phyloP scores from a whole-genome alignment of 2,888 invertebrate species.

The Drosophila mulleri region DNA sequence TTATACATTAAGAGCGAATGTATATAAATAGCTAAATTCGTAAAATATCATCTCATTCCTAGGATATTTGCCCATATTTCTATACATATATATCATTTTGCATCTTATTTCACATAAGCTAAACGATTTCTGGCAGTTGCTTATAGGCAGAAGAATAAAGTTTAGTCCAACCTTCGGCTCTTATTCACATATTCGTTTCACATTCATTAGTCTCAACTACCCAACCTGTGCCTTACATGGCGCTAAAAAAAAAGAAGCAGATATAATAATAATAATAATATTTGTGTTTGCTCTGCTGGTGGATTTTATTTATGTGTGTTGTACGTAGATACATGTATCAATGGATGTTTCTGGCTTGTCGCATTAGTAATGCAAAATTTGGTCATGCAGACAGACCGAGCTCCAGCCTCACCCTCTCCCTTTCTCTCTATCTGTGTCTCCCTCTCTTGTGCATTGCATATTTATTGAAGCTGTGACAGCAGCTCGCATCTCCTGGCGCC shows the following conservation, averaged over 20 bases:
- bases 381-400: conserved; percentile 37
- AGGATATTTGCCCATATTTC: neutral
- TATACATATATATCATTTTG: neutral
- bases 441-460: conserved; percentile 60
- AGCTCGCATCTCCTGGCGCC: conserved; percentile 16
- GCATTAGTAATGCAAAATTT: conserved; percentile 75
- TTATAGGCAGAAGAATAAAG: no score
- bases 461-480: conserved; percentile 54
- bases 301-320: conserved; percentile 75
- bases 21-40: neutral
- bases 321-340: conserved; percentile 60
- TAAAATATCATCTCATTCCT: neutral
- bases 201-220: neutral
- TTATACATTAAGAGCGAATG: neutral
- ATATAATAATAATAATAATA: conserved; percentile 44
- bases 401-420: neutral
- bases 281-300: conserved; percentile 58
- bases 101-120: no score
- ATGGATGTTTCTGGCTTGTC: conserved; percentile 68
- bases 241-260: neutral
- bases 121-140: neutral
- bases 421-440: neutral
- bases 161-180: neutral
- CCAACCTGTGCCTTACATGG: neutral
- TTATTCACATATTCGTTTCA: neutral